Evolutionary conservation across 2,888 invertebrate genomes (phyloP), one percentile per base, ranked within the genome.

Genomic region (Callyntrura guangdongensis): DNA sequence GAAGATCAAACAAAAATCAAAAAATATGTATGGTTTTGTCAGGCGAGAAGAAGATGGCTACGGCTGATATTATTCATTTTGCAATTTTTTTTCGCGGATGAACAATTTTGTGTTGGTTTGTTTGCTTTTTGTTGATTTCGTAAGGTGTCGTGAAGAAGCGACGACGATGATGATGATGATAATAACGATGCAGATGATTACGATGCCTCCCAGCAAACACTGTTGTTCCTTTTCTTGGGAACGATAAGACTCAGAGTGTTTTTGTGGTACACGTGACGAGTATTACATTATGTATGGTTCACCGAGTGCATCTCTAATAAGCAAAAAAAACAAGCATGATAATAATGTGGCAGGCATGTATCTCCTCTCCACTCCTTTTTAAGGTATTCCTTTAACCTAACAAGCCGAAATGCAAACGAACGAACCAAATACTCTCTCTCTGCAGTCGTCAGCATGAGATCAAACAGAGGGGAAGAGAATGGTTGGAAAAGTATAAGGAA

Each of bases 331-430:
- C 4, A 56, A 27, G 67, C 67, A 67, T 27, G n/a, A 9, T 12
- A 36, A 72, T n/a, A 45, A 11, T 5, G 8, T 49, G 17, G 45
- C n/a, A 74, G 17, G 17, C 27, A 25, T 53, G 72, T 72, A 74
- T 25, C 6, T 25, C 6, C 36, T 9, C 82, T 45, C 82, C 82
- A 82, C 82, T 82, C 83, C 83, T 77, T 86, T 86, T 79, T 59
- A n/a, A 86, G 77, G 20, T 14, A 86, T 79, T 64, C 86, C 79
- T 86, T 86, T 25, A 79, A 77, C 86, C 36, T 47, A 72, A 36
- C 27, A 47, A 74, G 22, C n/a, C 25, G 36, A 77, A 45, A 77
- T 9, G 45, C n/a, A 17, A 74, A 53, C 36, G 36, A 36, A 36
- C 36, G 3, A 2, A 14, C n/a, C 53, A 14, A n/a, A n/a, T n/a